Evolutionary conservation across 2,888 invertebrate species (phyloP).

Genomic region (Caradrina clavipalpis): DNA sequence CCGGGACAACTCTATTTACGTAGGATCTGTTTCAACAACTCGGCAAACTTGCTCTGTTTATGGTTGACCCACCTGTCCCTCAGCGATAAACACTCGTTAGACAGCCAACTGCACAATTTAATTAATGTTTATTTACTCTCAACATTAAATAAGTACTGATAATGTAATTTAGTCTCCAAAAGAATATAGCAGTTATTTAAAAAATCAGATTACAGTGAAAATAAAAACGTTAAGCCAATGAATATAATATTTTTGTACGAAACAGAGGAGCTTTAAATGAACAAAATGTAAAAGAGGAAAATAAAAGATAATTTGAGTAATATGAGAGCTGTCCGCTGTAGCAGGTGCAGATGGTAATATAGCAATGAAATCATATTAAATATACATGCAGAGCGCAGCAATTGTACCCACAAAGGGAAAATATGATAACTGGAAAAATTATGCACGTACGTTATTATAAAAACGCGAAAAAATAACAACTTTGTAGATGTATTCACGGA

Average conservation of each 20-base stretch:
- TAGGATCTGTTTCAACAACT: slow-evolving; percentile 74
- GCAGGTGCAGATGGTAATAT: slow-evolving; percentile 46
- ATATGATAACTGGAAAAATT: slow-evolving; percentile 36
- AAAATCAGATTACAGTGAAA: slow-evolving; percentile 1
- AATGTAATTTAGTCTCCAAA: slow-evolving; percentile 12
- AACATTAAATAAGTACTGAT: slow-evolving; percentile 20
- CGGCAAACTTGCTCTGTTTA: slow-evolving; percentile 76
- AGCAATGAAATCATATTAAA: slow-evolving; percentile 42
- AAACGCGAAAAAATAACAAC: slow-evolving; percentile 1
- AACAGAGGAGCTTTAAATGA: slow-evolving; percentile 28
- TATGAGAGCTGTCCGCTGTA: slow-evolving; percentile 15
- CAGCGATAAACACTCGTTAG: slow-evolving; percentile 67
- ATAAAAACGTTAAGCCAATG: slow-evolving; percentile 21
- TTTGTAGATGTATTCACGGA: slow-evolving; percentile 20
- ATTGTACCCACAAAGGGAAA: slow-evolving; percentile 40
- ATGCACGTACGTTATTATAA: slow-evolving; percentile 10
- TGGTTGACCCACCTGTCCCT: slow-evolving; percentile 74
- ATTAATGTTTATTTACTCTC: slow-evolving; percentile 56
- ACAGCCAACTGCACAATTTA: slow-evolving; percentile 58
- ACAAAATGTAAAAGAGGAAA: slow-evolving; percentile 37
- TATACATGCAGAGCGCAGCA: slow-evolving; percentile 35
- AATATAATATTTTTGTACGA: slow-evolving; percentile 26
- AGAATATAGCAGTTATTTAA: slow-evolving; percentile 19
- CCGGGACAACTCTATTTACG: slow-evolving; percentile 72
- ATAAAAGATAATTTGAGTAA: slow-evolving; percentile 50